phyloP scores from a whole-genome alignment of 64 coral and sea anemone genomes.

The Platygyra sinensis region DNA sequence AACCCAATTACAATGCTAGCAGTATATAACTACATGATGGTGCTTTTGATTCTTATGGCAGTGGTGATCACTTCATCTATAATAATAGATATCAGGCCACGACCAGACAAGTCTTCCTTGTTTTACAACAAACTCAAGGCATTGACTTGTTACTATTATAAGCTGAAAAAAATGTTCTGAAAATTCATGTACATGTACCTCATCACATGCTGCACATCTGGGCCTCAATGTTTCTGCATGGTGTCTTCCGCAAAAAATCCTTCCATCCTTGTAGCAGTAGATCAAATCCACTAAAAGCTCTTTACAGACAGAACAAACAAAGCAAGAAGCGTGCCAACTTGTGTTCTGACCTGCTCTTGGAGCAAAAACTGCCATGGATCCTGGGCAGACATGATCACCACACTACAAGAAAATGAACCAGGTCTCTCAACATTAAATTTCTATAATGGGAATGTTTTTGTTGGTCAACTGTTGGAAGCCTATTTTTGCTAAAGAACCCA shows the following conservation, averaged over 20 bases:
- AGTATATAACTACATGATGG: too few relatives aligned
- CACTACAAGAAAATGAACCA: conserved; percentile 49
- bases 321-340: conserved; percentile 91
- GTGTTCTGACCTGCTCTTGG: conserved; percentile 84
- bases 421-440: neutral
- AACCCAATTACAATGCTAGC: too few relatives aligned
- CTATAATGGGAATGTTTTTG: neutral
- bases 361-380: conserved; percentile 93
- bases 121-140: too few relatives aligned
- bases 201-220: conserved; percentile 97
- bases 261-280: conserved; percentile 97
- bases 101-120: too few relatives aligned
- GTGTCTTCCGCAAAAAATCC: conserved; percentile 94
- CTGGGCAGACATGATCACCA: conserved; percentile 68
- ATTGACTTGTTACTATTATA: too few relatives aligned
- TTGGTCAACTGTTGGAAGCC: neutral
- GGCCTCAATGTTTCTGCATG: conserved; percentile 93
- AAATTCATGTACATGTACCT: conserved; percentile 54
- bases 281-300: conserved; percentile 93
- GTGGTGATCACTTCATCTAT: too few relatives aligned
- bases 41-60: too few relatives aligned
- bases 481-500: neutral
- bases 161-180: neutral
- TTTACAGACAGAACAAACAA: conserved; percentile 84
- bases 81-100: too few relatives aligned